Evolutionary conservation across 2,113 vertebrate species (phyloP).

Genomic region (Lepisosteus oculatus): DNA sequence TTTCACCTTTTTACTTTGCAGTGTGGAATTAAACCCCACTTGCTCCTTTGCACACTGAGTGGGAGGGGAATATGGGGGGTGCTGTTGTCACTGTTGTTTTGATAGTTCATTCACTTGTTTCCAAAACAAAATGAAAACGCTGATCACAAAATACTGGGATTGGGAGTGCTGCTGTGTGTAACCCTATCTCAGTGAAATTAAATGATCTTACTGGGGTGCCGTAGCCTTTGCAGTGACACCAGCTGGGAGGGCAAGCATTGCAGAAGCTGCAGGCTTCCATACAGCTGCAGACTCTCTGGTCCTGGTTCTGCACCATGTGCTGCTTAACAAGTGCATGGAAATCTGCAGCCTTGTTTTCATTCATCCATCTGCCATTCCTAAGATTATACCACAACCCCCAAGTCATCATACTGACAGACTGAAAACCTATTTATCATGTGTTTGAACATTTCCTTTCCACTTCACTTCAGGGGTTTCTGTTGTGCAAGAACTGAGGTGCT

Average conservation of each 20-base stretch:
- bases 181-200: no score
- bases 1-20: no score
- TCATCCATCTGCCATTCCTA: slow-evolving; percentile 21
- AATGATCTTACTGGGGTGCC: not conserved
- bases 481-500: not conserved
- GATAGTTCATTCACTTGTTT: no score
- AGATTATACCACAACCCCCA: slow-evolving; percentile 1
- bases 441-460: not conserved
- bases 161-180: no score
- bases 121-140: no score
- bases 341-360: slow-evolving; percentile 5
- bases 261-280: not conserved
- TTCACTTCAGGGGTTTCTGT: not conserved
- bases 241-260: not conserved
- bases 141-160: no score
- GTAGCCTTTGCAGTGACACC: not conserved
- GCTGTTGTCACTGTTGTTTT: no score
- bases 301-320: not conserved
- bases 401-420: slow-evolving; percentile 7
- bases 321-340: not conserved
- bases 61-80: no score
- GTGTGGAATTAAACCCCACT: no score
- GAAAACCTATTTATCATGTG: not conserved
- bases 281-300: not conserved
- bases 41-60: no score